These are phyloP conservation scores for Cyprinodon variegatus DNA, from an alignment of 2,113 vertebrate species.

Conservation along the genomic window DNA sequence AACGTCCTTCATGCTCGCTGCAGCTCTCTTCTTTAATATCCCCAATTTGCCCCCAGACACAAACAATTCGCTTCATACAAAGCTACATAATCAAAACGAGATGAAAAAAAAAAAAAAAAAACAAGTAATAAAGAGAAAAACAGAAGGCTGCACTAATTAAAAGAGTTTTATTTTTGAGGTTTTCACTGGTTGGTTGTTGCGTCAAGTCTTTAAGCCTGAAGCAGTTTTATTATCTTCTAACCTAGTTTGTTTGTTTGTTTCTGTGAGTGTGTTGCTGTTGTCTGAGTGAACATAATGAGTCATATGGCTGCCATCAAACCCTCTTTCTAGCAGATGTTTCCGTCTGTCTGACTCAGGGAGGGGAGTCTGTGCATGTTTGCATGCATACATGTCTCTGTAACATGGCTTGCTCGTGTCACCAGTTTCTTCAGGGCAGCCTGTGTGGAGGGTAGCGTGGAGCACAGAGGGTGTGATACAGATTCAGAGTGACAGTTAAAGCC, in stretches of 20 bases:
- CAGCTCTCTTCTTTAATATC: constrained; percentile 62
- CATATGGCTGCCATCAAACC: constrained; percentile 61
- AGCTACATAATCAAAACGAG: constrained; percentile 75
- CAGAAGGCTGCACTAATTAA: constrained; percentile 77
- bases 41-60: constrained; percentile 69
- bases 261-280: constrained; percentile 38
- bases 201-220: constrained; percentile 66
- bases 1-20: constrained; percentile 71
- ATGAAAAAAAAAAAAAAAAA: constrained; percentile 56
- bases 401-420: constrained; percentile 56
- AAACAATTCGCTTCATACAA: constrained; percentile 69
- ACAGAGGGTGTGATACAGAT: constrained; percentile 67
- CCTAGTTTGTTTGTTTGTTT: constrained; percentile 68
- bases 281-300: constrained; percentile 65
- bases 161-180: constrained; percentile 63
- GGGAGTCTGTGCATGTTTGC: constrained; percentile 55
- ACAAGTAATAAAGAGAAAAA: constrained; percentile 66
- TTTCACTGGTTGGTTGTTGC: constrained; percentile 66
- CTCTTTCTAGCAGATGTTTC: constrained; percentile 70
- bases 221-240: constrained; percentile 72
- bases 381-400: constrained; percentile 48
- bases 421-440: constrained; percentile 56
- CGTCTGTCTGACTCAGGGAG: constrained; percentile 56
- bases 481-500: constrained; percentile 55
- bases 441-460: constrained; percentile 37